phyloP scores from a whole-genome alignment of 2,113 vertebrate species.

The Piaya cayana region DNA sequence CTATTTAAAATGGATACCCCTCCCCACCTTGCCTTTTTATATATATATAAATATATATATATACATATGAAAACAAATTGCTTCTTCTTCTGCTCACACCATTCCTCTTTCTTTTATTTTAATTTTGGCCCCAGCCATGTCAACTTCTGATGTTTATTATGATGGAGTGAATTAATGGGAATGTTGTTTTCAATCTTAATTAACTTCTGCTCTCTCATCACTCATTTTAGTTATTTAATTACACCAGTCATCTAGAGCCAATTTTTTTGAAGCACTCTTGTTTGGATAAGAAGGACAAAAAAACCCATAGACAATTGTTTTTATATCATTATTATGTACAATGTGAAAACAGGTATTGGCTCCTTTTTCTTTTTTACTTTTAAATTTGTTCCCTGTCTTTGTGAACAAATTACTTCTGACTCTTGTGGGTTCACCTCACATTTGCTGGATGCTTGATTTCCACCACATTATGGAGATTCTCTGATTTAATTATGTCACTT shows the following conservation, averaged over 20 bases:
- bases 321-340: constrained; percentile 84
- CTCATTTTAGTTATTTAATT: constrained; percentile 82
- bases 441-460: constrained; percentile 83
- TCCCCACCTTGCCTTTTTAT: constrained; percentile 63
- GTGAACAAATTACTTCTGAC: constrained; percentile 83
- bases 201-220: constrained; percentile 76
- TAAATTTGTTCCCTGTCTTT: constrained; percentile 82
- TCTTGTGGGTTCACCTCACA: constrained; percentile 78
- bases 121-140: constrained; percentile 81
- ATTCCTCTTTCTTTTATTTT: constrained; percentile 73
- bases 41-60: constrained; percentile 74
- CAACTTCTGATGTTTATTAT: constrained; percentile 76
- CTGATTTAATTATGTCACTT: constrained; percentile 78
- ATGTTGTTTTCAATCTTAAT: constrained; percentile 77
- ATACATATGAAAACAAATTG: constrained; percentile 73
- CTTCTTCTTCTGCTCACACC: constrained; percentile 67
- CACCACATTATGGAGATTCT: constrained; percentile 70
- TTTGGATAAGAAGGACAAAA: constrained; percentile 78
- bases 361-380: constrained; percentile 65
- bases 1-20: constrained; percentile 80
- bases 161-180: constrained; percentile 81
- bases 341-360: constrained; percentile 84
- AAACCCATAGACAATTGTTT: constrained; percentile 80
- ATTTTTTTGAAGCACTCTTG: constrained; percentile 92
- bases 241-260: constrained; percentile 83